Conservation (phyloP, 2,113 vertebrate genomes). For the Diadophis punctatus region DNA sequence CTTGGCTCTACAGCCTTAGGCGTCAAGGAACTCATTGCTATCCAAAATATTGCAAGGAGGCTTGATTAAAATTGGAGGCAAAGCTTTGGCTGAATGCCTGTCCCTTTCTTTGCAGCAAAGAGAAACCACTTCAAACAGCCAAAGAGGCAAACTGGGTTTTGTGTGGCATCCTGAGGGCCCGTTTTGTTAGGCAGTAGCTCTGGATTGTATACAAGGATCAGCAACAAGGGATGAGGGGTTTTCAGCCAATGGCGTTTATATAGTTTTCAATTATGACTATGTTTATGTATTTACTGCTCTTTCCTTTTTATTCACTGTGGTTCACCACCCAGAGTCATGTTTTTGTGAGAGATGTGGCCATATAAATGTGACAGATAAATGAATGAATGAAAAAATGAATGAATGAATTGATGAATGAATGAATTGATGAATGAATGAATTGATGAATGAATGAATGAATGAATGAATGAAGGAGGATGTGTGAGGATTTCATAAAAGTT, state of each 20-base stretch:
- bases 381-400: not conserved
- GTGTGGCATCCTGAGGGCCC: not conserved
- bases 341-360: not conserved
- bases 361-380: not conserved
- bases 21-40: not conserved
- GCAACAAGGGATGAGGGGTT: not conserved
- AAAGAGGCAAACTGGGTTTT: not conserved
- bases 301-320: not conserved
- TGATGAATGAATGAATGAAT: no score
- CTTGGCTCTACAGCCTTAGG: not conserved
- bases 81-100: not conserved
- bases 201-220: not conserved
- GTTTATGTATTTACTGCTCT: not conserved
- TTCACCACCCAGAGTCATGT: not conserved
- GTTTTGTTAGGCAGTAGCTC: not conserved
- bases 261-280: not conserved
- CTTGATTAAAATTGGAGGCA: not conserved
- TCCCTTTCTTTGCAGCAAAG: not conserved
- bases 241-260: not conserved
- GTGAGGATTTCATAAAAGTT: not conserved
- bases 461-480: not conserved
- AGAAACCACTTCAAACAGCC: not conserved
- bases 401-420: not conserved
- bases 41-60: not conserved
- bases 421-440: not conserved